Evolutionary conservation across 2,797 vertebrate genomes (phyloP).

Genomic region (Pseudochromis fuscus): DNA sequence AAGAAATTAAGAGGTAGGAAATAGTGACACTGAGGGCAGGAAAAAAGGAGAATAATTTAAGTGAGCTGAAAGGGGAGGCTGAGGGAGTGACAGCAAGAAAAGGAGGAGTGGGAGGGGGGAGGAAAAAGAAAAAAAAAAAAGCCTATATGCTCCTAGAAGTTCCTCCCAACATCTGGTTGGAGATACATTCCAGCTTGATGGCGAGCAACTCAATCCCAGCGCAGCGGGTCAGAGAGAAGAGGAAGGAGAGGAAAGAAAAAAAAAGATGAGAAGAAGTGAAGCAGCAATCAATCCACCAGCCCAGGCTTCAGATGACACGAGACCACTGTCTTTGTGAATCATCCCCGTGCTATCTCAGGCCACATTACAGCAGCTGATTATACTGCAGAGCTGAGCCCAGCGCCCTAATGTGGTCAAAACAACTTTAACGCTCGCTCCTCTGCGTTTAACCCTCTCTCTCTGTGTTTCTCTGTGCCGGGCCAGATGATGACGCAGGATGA

Average conservation of each 20-base stretch:
- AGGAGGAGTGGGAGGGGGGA: conserved; percentile 22
- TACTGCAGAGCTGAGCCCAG: conserved; percentile 32
- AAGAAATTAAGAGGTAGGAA: conserved; percentile 69
- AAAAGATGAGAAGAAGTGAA: conserved; percentile 32
- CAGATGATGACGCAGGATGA: conserved; percentile 72
- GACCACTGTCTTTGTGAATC: conserved; percentile 75
- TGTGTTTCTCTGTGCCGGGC: conserved; percentile 26
- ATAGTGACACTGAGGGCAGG: conserved; percentile 38
- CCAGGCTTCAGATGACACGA: conserved; percentile 64
- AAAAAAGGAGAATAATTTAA: conserved; percentile 48
- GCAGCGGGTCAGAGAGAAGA: conserved; percentile 74
- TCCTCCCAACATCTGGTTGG: conserved; percentile 83
- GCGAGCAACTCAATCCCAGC: conserved; percentile 80
- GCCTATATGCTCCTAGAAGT: conserved; percentile 58
- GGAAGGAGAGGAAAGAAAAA: neutral
- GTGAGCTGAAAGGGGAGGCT: conserved; percentile 34
- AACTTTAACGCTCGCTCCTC: conserved; percentile 37
- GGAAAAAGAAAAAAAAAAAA: conserved; percentile 19
- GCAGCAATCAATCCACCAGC: conserved; percentile 57
- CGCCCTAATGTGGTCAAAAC: conserved; percentile 62
- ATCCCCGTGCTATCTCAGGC: conserved; percentile 59
- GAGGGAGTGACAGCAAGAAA: conserved; percentile 50
- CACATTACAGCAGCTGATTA: conserved; percentile 61
- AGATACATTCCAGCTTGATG: conserved; percentile 73
- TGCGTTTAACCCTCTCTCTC: conserved; percentile 43